Conservation (phyloP, 2,797 vertebrate species). For the Coreius guichenoti region DNA sequence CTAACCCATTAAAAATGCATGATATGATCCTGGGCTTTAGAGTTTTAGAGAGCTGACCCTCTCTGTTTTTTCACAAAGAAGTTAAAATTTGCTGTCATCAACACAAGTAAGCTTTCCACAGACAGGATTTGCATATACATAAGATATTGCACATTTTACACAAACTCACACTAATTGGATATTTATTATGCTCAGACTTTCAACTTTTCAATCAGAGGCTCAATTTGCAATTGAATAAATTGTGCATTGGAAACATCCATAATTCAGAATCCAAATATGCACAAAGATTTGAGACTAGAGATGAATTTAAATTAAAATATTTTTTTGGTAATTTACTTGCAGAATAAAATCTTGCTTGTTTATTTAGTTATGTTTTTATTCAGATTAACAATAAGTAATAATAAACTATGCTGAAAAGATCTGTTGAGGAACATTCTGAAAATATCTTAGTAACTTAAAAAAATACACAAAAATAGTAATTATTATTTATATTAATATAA, state of each 20-base stretch:
- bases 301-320: not conserved
- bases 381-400: not conserved
- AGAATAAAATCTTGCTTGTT: not conserved
- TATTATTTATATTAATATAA: not conserved
- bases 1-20: slow-evolving; percentile 76
- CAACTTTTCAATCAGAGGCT: slow-evolving; percentile 55
- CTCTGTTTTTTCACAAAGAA: slow-evolving; percentile 66
- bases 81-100: slow-evolving; percentile 69
- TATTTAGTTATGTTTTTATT: not conserved
- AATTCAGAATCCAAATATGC: slow-evolving; percentile 54
- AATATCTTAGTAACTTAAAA: not conserved
- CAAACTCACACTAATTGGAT: slow-evolving; percentile 63
- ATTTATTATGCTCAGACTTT: slow-evolving; percentile 59
- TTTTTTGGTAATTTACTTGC: not conserved
- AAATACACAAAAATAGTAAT: not conserved
- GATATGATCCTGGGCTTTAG: slow-evolving; percentile 66
- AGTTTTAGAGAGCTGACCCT: slow-evolving; percentile 66
- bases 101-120: slow-evolving; percentile 65
- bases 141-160: slow-evolving; percentile 54
- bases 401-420: not conserved
- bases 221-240: slow-evolving; percentile 64
- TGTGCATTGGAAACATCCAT: slow-evolving; percentile 59
- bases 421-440: not conserved
- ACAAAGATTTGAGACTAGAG: slow-evolving; percentile 41
- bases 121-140: slow-evolving; percentile 66